Evolutionary conservation across 2,113 vertebrate genomes (phyloP), one percentile per base, ranked within the genome.

Genomic region (Ornithorhynchus anatinus): DNA sequence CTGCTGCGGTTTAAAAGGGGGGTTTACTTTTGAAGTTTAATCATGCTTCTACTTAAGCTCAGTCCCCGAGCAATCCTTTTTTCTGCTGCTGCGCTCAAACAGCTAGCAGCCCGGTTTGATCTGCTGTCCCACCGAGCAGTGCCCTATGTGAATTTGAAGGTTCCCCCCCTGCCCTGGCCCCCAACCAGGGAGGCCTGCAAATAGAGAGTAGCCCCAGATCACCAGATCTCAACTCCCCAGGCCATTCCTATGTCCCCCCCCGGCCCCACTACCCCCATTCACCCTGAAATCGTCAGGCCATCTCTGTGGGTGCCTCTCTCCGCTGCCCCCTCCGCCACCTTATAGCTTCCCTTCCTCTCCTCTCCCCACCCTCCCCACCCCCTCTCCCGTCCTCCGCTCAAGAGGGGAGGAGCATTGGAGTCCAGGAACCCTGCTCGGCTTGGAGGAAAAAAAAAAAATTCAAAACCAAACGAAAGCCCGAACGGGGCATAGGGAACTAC

Each of bases 81-180:
- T 96, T 94, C 93, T 94, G 93, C 95, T 69, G 90, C 87, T 79
- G 92, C 92, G 95, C 89, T 93, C 86, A 85, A 94, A 93, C 96
- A 94, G 95, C 92, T 85, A 86, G 95, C 84, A 90, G 92, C 92
- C 94, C 90, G 91, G 91, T 96, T 96, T 97, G 95, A 96, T 96
- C 93, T 95, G 87, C 90, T 93, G 90, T 92, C 92, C 93, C 88
- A 91, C 71, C 92, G 94, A 92, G 91, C 91, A 89, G 85, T 88
- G 88, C 92, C 94, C 92, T 92, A 89, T 90, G 92, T 93, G 93
- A 92, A 92, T 92, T 88, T 86, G 89, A 92, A 90, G 91, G 87
- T 86, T 86, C 87, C 84, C 74, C 59, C 45, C 59, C 45, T 22
- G 5, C 37, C 29, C 66, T 12, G n/a, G n/a, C 66, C 63, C 86